Evolutionary conservation across 53 echinoderm and acorn worm species (phyloP).

Genomic region (Holothuria scabra): DNA sequence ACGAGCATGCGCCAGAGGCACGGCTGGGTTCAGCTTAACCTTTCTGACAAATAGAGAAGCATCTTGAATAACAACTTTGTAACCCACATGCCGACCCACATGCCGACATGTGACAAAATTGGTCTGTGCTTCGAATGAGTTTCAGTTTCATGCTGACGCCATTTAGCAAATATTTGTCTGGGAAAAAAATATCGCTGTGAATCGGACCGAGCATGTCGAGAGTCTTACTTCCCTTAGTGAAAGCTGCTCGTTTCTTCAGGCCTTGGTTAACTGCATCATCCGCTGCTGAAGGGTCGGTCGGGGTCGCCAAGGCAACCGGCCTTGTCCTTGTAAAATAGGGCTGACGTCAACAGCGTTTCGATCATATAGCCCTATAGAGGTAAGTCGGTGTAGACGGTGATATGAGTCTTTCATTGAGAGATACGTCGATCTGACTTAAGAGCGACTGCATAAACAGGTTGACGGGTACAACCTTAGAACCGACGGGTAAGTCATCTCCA

Average conservation of each 20-base stretch:
- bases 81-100: slow-evolving; percentile 37
- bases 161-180: slow-evolving; percentile 26
- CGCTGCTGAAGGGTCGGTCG: slow-evolving; percentile 49
- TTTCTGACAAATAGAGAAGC: slow-evolving; percentile 74
- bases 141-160: slow-evolving; percentile 30
- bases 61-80: slow-evolving; percentile 68
- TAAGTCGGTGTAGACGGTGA: slow-evolving; percentile 66
- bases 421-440: slow-evolving; percentile 71
- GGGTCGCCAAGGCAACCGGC: slow-evolving; percentile 54
- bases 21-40: slow-evolving; percentile 70
- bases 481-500: slow-evolving; percentile 52
- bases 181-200: slow-evolving; percentile 45
- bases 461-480: slow-evolving; percentile 61
- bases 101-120: slow-evolving; percentile 73
- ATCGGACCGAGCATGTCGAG: slow-evolving; percentile 51
- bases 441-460: slow-evolving; percentile 70
- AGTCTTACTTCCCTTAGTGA: background rate
- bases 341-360: slow-evolving; percentile 62
- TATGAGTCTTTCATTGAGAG: slow-evolving; percentile 65
- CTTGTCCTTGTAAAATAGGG: slow-evolving; percentile 71
- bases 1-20: slow-evolving; percentile 64
- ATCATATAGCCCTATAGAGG: slow-evolving; percentile 66
- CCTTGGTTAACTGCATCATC: slow-evolving; percentile 19
- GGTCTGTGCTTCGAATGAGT: slow-evolving; percentile 23
- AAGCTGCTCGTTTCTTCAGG: slow-evolving; percentile 47